Base-by-base conservation (phyloP, 1,140 invertebrate species). In the Adoxophyes honmai region DNA sequence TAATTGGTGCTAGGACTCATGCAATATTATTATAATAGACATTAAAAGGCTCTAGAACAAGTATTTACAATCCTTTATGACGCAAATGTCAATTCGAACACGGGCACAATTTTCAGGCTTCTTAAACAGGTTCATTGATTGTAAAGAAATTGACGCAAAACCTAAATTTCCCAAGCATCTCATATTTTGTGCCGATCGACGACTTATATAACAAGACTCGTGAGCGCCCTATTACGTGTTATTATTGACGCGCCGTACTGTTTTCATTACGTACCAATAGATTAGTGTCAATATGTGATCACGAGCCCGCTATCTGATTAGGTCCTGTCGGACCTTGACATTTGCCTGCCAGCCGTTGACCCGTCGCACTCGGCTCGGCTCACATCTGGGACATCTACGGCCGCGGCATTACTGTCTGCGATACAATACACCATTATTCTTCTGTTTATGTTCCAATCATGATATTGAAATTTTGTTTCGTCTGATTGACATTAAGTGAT, bases 391-490 rank as follows among this genome's bases (percentile, higher is more conserved):
- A 73, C 76, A 72, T 65, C 57, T 68, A 55, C 64, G 14, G 42
- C 59, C 35, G 13, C 59, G 62, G 57, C 71, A 76, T 75, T 76
- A 77, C 60, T 66, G 64, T 73, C 70, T 75, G 65, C 75, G 74
- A 77, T 70, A 86, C 82, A 82, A 83, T 84, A 74, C 68, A 59
- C 78, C 69, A 84, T 84, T 81, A 83, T 70, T 66, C 57, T 60
- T 57, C 55, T 42, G 39, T 65, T 63, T 66, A 64, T 57, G 60
- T 37, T 57, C 63, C 56, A 55, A 81, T 84, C 77, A 84, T 75
- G 81, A 82, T 73, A 73, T 71, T 76, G 68, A 73, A 70, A 68
- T 66, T 69, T 64, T 68, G 73, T 72, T 75, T 62, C 36, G 62
- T 59, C 64, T 70, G 64, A 70, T 72, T 68, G 77, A 86, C 82